These are phyloP conservation scores for Tetragnatha montana DNA, from an alignment of 2,888 invertebrate species.

Conservation along the genomic window DNA sequence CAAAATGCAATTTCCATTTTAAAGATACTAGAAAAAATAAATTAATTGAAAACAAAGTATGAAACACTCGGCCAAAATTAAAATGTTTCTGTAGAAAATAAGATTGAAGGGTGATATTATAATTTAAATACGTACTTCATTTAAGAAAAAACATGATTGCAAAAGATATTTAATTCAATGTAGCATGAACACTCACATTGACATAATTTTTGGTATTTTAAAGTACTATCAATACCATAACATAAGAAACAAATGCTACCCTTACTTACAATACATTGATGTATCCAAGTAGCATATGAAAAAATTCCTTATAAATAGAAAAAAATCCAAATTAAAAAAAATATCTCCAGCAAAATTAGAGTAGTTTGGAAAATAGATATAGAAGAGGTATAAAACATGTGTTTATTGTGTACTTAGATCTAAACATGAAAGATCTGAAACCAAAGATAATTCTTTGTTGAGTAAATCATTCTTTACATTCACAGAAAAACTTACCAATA, in stretches of 20 bases:
- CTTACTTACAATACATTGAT: not conserved
- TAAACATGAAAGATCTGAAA: not conserved
- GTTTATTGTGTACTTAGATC: not conserved
- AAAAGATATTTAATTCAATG: not conserved
- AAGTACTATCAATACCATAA: no score
- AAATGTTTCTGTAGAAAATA: no score
- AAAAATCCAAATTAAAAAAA: not conserved
- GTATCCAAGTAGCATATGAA: not conserved
- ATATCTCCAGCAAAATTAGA: no score
- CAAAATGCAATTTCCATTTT: conserved; percentile 96
- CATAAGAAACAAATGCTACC: no score
- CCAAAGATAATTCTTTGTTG: not conserved
- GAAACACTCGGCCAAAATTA: no score
- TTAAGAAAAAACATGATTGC: not conserved
- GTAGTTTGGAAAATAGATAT: no score
- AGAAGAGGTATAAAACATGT: not conserved
- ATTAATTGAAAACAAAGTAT: not conserved
- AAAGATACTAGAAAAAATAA: conserved; percentile 83
- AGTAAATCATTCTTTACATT: not conserved
- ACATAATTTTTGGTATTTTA: no score
- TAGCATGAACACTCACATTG: no score
- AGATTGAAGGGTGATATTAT: not conserved
- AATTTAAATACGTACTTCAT: not conserved
- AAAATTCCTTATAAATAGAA: not conserved
- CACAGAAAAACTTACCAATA: conserved; percentile 80